Conservation (phyloP, 2,888 invertebrate species). For the Tortricodes alternella region DNA sequence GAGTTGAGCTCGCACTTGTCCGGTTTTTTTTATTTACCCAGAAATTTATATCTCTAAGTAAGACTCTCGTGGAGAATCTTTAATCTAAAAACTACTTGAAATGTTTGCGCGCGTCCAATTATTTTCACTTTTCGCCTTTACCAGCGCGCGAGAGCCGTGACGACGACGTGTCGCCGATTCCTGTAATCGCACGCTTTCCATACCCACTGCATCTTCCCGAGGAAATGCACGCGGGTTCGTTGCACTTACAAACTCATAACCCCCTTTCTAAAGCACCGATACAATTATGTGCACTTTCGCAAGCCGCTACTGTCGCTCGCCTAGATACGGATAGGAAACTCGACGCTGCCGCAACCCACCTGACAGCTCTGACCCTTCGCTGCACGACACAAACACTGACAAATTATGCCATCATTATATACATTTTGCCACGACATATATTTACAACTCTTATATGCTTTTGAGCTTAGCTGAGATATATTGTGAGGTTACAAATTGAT, state of each 20-base stretch:
- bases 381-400: neutral
- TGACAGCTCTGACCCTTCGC: conserved; percentile 44
- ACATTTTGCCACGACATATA: neutral
- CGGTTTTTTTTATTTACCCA: too few relatives aligned
- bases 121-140: conserved; percentile 75
- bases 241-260: conserved; percentile 83
- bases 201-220: conserved; percentile 74
- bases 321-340: conserved; percentile 82
- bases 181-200: conserved; percentile 78
- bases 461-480: too few relatives aligned
- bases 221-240: conserved; percentile 79
- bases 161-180: conserved; percentile 58
- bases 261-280: conserved; percentile 83
- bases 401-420: neutral
- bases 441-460: conserved; percentile 13
- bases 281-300: conserved; percentile 84
- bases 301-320: conserved; percentile 81
- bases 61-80: neutral
- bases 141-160: conserved; percentile 56
- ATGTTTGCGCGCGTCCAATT: conserved; percentile 33
- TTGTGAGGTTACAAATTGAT: too few relatives aligned
- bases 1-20: too few relatives aligned
- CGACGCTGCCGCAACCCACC: conserved; percentile 57
- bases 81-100: neutral
- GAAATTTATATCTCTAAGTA: too few relatives aligned